These are phyloP conservation scores for Orientallactaga bullata DNA, from an alignment of 2,113 vertebrate genomes.

Conservation along the genomic window DNA sequence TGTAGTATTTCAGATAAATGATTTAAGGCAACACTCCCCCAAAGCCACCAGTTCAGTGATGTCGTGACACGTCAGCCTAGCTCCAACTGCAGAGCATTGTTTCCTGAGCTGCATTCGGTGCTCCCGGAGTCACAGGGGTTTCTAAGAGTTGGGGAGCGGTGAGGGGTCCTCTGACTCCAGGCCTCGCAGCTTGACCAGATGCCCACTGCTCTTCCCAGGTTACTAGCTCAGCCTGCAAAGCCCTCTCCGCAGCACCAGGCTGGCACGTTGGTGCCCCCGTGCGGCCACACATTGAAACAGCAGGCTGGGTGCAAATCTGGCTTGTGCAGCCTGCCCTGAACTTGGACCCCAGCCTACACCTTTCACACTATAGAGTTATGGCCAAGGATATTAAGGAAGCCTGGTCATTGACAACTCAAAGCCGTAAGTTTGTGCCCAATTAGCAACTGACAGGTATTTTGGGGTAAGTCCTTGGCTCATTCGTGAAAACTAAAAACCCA, in stretches of 20 bases:
- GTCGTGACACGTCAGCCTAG: neutral
- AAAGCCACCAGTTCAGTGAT: neutral
- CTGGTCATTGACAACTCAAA: too few relatives aligned
- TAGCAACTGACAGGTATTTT: neutral
- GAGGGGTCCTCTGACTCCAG: neutral
- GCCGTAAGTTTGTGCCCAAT: neutral
- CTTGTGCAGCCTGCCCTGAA: neutral
- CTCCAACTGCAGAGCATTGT: neutral
- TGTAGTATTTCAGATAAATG: neutral
- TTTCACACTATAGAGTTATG: neutral
- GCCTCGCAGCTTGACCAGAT: neutral
- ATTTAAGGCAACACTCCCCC: neutral
- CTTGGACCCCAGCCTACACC: too few relatives aligned
- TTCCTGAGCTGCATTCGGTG: neutral
- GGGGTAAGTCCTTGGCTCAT: neutral
- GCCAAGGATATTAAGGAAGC: neutral
- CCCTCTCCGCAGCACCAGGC: neutral
- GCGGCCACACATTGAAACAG: constrained; percentile 20
- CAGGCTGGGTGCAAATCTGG: neutral
- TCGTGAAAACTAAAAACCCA: neutral
- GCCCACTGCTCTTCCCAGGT: neutral
- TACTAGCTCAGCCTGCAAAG: rapidly evolving
- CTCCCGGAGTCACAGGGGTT: neutral
- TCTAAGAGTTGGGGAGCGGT: neutral
- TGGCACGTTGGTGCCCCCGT: neutral